phyloP scores from a whole-genome alignment of 1,140 invertebrate species.

The Heliconius eleuchia region DNA sequence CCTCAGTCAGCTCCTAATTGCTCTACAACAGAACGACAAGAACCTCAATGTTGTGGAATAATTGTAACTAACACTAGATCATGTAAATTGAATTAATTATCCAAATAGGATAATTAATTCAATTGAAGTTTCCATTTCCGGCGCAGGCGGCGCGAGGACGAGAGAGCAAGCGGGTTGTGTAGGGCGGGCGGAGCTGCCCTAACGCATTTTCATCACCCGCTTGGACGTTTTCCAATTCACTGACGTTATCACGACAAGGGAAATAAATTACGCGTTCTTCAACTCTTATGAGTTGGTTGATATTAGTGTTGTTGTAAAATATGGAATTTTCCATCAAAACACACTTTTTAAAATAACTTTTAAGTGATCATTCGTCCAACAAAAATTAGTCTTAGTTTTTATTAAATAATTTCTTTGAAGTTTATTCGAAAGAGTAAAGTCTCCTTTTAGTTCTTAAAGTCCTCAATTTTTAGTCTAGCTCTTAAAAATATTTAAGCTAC shows the following conservation, averaged over 20 bases:
- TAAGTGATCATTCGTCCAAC: too few species aligned
- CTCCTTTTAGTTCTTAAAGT: too few species aligned
- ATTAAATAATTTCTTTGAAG: neutral
- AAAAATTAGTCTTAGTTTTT: neutral
- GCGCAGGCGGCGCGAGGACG: neutral
- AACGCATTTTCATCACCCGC: constrained; percentile 20
- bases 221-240: constrained; percentile 24
- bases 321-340: neutral
- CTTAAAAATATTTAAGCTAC: neutral
- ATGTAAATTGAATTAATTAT: neutral
- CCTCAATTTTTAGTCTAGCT: neutral
- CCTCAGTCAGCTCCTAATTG: too few species aligned
- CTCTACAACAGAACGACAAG: neutral
- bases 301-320: neutral
- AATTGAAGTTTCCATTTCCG: neutral
- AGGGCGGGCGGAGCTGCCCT: neutral
- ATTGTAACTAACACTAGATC: neutral
- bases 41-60: neutral
- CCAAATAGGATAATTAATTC: neutral
- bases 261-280: constrained; percentile 13
- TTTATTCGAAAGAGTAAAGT: neutral
- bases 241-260: constrained; percentile 19
- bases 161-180: neutral
- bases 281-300: neutral
- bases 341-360: neutral